Conservation (phyloP, 2,113 vertebrate genomes). For the Arizona elegans region DNA sequence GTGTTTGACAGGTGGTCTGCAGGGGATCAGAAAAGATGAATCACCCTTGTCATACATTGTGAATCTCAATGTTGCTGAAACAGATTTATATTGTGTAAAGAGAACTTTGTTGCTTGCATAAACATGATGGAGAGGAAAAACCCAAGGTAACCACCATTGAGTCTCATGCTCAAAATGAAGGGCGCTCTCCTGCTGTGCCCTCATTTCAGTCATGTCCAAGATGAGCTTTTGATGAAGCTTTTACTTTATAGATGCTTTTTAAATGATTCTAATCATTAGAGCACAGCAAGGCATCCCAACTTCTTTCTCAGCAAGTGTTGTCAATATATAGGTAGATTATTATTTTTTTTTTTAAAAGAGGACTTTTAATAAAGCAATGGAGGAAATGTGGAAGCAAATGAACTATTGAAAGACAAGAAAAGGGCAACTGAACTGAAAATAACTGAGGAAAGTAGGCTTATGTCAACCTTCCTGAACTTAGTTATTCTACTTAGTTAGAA, state of each 20-base stretch:
- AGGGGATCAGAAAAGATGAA: conserved; percentile 16
- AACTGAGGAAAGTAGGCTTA: neutral
- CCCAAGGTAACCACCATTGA: neutral
- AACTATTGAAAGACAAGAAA: neutral
- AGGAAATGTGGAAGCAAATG: neutral
- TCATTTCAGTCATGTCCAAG: neutral
- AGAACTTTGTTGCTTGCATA: neutral
- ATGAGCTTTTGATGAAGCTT: conserved; percentile 24
- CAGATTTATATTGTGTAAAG: neutral
- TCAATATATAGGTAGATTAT: neutral
- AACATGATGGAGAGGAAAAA: neutral
- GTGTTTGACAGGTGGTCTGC: neutral
- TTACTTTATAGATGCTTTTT: conserved; percentile 28
- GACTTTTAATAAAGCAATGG: neutral
- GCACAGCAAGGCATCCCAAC: conserved; percentile 14
- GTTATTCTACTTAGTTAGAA: neutral
- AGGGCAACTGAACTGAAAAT: neutral
- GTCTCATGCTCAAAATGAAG: neutral
- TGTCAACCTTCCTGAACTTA: neutral
- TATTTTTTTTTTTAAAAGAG: neutral
- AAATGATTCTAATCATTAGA: conserved; percentile 22
- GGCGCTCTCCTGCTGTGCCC: conserved; percentile 1
- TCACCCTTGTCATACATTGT: conserved; percentile 8
- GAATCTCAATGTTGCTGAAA: conserved; percentile 31
- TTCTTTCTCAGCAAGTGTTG: neutral